Evolutionary conservation across 2,113 vertebrate species (phyloP), one percentile per base, ranked within the genome.

Genomic region (Alces alces): DNA sequence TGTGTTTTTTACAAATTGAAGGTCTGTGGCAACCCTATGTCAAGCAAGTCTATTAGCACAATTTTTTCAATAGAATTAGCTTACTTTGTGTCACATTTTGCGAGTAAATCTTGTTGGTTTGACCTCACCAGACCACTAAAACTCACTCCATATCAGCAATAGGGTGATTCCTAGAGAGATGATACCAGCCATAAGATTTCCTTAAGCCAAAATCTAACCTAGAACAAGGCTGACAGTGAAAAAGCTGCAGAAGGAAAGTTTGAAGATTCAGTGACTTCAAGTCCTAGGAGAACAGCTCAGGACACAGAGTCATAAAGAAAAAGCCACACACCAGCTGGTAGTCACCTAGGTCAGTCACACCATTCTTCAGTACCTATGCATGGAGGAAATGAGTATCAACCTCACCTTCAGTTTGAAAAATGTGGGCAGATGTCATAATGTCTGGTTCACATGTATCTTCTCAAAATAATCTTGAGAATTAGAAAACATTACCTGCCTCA

Each of bases 321-420:
- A 54, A 43, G 30, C 7, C 0, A 17, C 0, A 61, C 43, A 52
- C 3, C 0, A 0, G 1, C 27, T 6, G 14, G 57, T 1, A 7
- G n/a, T 23, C n/a, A 1, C 16, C 7, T 7, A 5, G 0, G n/a
- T 28, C 10, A 50, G 16, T 5, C 23, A 76, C n/a, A 54, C 21
- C 87, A 10, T 14, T 58, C 30, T 88, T 80, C 28, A 5, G 43
- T 9, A 52, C 16, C n/a, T 11, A 16, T 6, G 7, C 4, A 0
- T 10, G 36, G 25, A 78, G 23, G 52, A 86, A 52, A 85, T 3
- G 21, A 0, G 7, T 19, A n/a, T 7, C 30, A 27, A 47, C 6
- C 1, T 50, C 50, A 27, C 55, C 50, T 88, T 66, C 21, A 25
- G 14, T 33, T 2, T 45, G 30, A 70, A 57, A 76, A 60, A 66